These are phyloP conservation scores for Euwallacea similis DNA, from an alignment of 1,140 invertebrate species.

Conservation along the genomic window DNA sequence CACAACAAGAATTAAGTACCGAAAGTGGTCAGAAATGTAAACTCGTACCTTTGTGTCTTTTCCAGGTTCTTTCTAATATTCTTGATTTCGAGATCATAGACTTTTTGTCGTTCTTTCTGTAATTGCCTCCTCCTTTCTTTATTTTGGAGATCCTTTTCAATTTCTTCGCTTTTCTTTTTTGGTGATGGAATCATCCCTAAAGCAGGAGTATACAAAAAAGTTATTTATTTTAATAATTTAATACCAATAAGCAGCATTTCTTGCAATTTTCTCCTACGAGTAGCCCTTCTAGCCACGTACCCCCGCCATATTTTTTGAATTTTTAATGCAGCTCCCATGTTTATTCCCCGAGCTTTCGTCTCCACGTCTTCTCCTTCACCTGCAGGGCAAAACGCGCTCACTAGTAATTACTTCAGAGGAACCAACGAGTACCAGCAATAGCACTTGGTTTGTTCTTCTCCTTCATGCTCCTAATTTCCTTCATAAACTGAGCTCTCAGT, in stretches of 20 bases:
- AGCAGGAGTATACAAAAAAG: not conserved
- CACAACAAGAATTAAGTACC: not conserved
- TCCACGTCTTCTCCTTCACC: conserved; percentile 43
- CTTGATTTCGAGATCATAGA: conserved; percentile 64
- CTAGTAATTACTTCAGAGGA: no score
- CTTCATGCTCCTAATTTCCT: conserved; percentile 78
- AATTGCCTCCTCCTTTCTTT: conserved; percentile 62
- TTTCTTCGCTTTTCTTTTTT: conserved; percentile 53
- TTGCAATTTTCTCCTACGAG: conserved; percentile 69
- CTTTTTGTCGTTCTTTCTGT: conserved; percentile 57
- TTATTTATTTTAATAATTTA: conserved; percentile 47
- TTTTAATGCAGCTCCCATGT: conserved; percentile 67
- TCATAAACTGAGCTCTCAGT: conserved; percentile 84
- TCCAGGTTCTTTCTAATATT: conserved; percentile 64
- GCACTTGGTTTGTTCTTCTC: conserved; percentile 66
- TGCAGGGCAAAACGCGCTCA: not conserved
- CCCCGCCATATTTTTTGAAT: conserved; percentile 85
- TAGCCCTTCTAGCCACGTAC: conserved; percentile 69
- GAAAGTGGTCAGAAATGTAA: conserved; percentile 6
- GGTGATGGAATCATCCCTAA: conserved; percentile 61
- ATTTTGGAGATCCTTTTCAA: conserved; percentile 57
- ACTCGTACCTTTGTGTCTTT: conserved; percentile 57
- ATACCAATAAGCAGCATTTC: conserved; percentile 83
- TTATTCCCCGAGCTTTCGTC: conserved; percentile 54
- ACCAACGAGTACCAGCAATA: no score